Conservation (phyloP, 2,113 vertebrate species). For the Solenodon paradoxus region DNA sequence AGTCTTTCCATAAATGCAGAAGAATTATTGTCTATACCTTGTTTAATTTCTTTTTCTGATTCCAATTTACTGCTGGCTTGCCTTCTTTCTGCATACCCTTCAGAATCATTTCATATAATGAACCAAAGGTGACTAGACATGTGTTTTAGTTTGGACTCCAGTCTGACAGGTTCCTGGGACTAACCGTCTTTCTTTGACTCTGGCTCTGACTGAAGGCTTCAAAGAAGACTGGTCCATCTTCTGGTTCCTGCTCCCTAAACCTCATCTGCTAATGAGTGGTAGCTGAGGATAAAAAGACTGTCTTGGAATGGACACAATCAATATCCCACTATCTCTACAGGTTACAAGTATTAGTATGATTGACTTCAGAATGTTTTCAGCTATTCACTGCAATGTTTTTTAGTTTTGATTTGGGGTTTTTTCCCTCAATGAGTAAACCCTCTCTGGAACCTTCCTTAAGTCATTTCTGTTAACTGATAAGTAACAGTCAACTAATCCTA, state of each 20-base stretch:
- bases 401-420: no score
- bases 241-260: not conserved
- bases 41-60: no score
- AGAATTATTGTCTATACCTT: no score
- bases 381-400: not conserved
- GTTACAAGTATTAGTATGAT: not conserved
- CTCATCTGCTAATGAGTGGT: not conserved
- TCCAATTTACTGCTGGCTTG: no score
- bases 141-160: no score
- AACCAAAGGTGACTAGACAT: no score
- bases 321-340: not conserved
- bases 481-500: not conserved
- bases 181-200: not conserved
- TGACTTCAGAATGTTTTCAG: not conserved
- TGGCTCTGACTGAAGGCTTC: no score
- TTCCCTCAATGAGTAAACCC: not conserved
- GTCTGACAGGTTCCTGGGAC: no score
- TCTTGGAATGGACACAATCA: not conserved
- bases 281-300: not conserved
- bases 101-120: no score
- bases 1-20: no score
- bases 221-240: no score
- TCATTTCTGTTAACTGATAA: not conserved
- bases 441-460: not conserved
- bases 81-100: no score